A percentile compares a stretch with the other conserved stretches of the same genome.
Conservation (phyloP, 2,797 vertebrate species). For the Siniperca undulata region DNA sequence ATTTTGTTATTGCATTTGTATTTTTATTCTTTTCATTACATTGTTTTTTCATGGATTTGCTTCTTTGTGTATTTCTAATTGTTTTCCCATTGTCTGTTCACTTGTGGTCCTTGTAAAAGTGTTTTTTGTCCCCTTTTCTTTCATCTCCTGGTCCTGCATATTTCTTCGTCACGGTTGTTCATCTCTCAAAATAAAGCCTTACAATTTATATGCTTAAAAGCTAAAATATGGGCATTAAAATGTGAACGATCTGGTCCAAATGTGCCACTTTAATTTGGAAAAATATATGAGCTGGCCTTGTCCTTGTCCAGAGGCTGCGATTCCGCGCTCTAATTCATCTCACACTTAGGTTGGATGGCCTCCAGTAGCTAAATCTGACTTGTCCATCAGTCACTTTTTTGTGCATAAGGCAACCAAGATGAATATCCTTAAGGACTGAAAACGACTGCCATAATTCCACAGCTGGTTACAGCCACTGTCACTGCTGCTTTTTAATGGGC, state of each 20-base stretch:
- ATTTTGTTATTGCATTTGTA: neutral
- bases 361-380: slow-evolving; percentile 56
- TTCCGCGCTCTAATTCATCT: slow-evolving; percentile 50
- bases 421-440: slow-evolving; percentile 33
- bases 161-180: neutral
- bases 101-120: neutral
- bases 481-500: slow-evolving; percentile 26
- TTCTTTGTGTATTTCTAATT: neutral
- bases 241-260: slow-evolving; percentile 22
- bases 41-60: neutral
- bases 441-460: slow-evolving; percentile 20
- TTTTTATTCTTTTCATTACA: neutral
- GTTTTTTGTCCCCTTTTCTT: neutral
- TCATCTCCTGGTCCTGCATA: neutral
- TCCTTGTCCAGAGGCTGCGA: slow-evolving; percentile 37
- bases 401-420: slow-evolving; percentile 27
- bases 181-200: neutral
- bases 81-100: neutral
- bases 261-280: slow-evolving; percentile 47
- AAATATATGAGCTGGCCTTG: slow-evolving; percentile 33
- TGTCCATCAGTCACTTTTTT: slow-evolving; percentile 47
- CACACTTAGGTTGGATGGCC: slow-evolving; percentile 36
- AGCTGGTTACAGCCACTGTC: slow-evolving; percentile 34
- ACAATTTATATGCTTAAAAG: neutral
- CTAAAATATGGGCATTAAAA: slow-evolving; percentile 13